Evolutionary conservation across 2,113 vertebrate species (phyloP), one percentile per base, ranked within the genome.

Genomic region (Ailuropoda melanoleuca): DNA sequence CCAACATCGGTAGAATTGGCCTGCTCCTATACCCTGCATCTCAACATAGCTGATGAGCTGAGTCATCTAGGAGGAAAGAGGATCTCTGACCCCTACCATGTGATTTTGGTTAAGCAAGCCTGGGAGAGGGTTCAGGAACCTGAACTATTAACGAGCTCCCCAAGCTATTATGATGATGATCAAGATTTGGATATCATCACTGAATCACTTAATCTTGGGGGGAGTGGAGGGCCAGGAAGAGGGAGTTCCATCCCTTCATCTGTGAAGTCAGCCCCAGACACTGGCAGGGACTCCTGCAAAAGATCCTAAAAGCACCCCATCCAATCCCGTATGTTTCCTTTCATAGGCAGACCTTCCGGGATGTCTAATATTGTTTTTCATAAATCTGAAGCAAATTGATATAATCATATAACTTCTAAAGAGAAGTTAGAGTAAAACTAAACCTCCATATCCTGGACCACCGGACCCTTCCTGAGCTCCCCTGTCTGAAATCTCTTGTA

Each of bases 141-240:
- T 70, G 21, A 13, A 60, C 77, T 95, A 90, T 58, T 94, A 90
- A 83, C 19, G 66, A 68, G 19, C 19, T 86, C n/a, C n/a, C 31
- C 29, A 34, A n/a, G 31, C 43, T 58, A 58, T 55, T 37, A 17
- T 96, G 50, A 81, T 4, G 46, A 46, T 64, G 55, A 46, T 74
- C 29, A 10, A 88, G 29, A 10, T n/a, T 43, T 89, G 37, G 13
- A 62, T 55, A 34, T 11, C 50, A 19, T 3, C 62, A 6, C 48
- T 6, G 0, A 62, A 68, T 85, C 43, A 4, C 24, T 72, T 70
- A 19, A 11, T 29, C 8, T 46, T 4, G 0, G 0, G 4, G 15
- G 31, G 18, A 18, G 31, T 3, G 2, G 37, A 55, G 23, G 29
- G 21, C 5, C 2, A 2, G 9, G 26, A 74, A 37, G 34, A 46